Evolutionary conservation across 2,113 vertebrate species (phyloP).

Genomic region (Pionites leucogaster): DNA sequence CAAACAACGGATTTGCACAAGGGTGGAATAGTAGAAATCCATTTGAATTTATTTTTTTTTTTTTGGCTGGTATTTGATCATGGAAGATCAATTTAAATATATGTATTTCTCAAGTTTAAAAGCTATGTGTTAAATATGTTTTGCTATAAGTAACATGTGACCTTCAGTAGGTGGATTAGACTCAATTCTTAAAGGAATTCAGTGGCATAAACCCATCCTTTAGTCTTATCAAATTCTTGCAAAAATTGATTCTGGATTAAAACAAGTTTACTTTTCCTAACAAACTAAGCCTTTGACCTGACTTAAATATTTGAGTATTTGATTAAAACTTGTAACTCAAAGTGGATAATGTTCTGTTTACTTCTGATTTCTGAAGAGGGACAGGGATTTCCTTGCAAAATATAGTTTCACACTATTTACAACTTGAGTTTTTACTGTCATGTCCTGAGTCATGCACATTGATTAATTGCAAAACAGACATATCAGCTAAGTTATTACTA

Average conservation of each 20-base stretch:
- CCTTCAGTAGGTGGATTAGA: not conserved
- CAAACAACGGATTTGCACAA: not conserved
- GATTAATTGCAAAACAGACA: not conserved
- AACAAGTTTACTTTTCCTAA: not conserved
- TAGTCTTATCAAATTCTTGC: not conserved
- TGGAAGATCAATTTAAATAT: not conserved
- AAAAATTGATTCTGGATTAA: not conserved
- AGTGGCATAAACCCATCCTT: not conserved
- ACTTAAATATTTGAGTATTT: not conserved
- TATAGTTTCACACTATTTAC: not conserved
- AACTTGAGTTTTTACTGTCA: not conserved
- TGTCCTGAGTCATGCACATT: not conserved
- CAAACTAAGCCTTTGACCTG: not conserved
- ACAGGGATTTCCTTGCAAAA: not conserved
- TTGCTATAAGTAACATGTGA: not conserved
- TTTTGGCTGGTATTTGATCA: not conserved
- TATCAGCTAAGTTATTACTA: not conserved
- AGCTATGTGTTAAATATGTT: not conserved
- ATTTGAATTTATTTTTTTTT: not conserved
- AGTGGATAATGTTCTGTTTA: not conserved
- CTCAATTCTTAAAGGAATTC: not conserved
- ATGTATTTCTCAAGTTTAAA: not conserved
- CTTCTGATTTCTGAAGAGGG: not conserved
- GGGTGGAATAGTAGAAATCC: not conserved
- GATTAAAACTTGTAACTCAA: not conserved